phyloP scores from a whole-genome alignment of 2,888 invertebrate species.

The Eulithis prunata region DNA sequence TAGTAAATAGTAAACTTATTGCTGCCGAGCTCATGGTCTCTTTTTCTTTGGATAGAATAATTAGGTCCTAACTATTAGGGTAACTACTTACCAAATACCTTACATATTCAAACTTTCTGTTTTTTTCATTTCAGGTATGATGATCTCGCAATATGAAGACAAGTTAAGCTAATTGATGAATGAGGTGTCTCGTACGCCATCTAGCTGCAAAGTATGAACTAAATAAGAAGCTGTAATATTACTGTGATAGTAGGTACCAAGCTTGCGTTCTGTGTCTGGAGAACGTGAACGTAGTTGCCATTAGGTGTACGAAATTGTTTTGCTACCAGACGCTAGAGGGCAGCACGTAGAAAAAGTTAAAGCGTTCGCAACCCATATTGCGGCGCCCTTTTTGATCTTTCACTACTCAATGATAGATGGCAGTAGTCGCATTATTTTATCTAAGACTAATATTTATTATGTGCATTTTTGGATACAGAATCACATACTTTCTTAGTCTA shows the following conservation, averaged over 20 bases:
- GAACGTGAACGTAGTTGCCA: neutral
- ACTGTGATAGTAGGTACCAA: no score
- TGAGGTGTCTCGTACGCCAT: conserved; percentile 6
- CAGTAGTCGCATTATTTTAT: neutral
- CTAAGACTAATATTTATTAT: no score
- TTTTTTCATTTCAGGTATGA: neutral
- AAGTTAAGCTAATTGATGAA: neutral
- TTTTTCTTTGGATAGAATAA: neutral
- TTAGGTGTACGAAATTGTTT: conserved; percentile 4
- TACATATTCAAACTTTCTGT: neutral
- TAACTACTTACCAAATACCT: neutral
- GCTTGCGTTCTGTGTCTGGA: no score
- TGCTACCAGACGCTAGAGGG: conserved; percentile 31
- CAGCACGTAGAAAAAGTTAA: neutral
- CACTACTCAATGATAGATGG: conserved; percentile 30
- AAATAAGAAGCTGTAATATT: neutral
- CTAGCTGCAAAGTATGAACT: conserved; percentile 15
- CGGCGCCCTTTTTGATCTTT: neutral
- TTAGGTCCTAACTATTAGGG: neutral
- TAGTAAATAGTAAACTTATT: no score
- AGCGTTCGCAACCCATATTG: neutral
- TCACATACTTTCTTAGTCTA: no score
- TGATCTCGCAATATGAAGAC: neutral
- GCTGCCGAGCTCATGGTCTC: no score
- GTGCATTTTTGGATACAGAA: no score